These are phyloP conservation scores for Leptinotarsa texana DNA, from an alignment of 1,140 invertebrate genomes.

Conservation along the genomic window DNA sequence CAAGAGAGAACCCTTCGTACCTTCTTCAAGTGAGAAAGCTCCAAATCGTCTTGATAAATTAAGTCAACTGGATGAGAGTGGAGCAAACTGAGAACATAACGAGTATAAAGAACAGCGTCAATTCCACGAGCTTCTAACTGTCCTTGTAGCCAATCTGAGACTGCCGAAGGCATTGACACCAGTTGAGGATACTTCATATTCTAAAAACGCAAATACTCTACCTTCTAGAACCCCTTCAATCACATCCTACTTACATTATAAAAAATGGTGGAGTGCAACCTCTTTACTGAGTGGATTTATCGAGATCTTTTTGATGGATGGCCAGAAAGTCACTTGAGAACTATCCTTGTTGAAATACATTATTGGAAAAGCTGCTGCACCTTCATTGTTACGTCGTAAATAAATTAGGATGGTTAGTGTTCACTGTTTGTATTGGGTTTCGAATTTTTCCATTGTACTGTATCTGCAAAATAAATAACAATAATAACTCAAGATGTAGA, in stretches of 20 bases:
- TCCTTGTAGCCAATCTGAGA: constrained; percentile 62
- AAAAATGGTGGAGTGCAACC: not conserved
- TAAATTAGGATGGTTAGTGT: not conserved
- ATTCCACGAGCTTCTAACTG: constrained; percentile 65
- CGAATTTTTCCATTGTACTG: constrained; percentile 16
- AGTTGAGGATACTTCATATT: constrained; percentile 59
- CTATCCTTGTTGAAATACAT: constrained; percentile 21
- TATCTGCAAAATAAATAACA: constrained; percentile 10
- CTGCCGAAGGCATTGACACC: constrained; percentile 60
- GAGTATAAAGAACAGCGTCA: constrained; percentile 62
- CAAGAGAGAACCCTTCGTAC: constrained; percentile 28
- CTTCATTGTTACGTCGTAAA: constrained; percentile 7
- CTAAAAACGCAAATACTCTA: constrained; percentile 25
- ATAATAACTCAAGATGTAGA: not conserved
- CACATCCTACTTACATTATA: not conserved
- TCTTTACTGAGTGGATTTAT: constrained; percentile 7
- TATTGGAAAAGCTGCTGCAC: constrained; percentile 17
- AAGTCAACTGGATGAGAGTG: constrained; percentile 55
- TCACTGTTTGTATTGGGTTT: constrained; percentile 12
- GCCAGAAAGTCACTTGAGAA: constrained; percentile 15
- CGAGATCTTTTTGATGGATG: constrained; percentile 17
- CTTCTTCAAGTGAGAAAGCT: constrained; percentile 46
- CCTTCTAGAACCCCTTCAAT: not conserved
- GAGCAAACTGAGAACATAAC: constrained; percentile 63
- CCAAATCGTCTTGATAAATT: constrained; percentile 48